Evolutionary conservation across 2,888 invertebrate species (phyloP).

Genomic region (Leucoptera coffeella): DNA sequence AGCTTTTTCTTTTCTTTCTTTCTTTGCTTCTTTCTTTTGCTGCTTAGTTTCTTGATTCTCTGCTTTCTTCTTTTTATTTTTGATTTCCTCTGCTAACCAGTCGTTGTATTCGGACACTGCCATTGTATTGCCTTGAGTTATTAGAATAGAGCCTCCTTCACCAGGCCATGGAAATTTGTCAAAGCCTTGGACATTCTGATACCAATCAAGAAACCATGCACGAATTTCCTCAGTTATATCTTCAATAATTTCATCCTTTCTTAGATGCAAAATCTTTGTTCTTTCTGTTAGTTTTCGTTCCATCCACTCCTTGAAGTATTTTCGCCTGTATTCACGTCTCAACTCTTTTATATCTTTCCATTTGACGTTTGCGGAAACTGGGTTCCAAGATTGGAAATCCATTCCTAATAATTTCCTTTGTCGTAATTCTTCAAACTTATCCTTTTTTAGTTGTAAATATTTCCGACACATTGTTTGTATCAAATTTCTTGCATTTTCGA

Average conservation of each 20-base stretch:
- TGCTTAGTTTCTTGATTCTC: slow-evolving; percentile 26
- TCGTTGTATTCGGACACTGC: slow-evolving; percentile 54
- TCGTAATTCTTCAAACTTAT: slow-evolving; percentile 23
- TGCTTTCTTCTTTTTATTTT: slow-evolving; percentile 24
- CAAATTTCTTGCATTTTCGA: slow-evolving; percentile 16
- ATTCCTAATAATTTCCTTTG: slow-evolving; percentile 48
- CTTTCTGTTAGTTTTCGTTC: slow-evolving; percentile 40
- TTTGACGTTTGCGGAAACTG: slow-evolving; percentile 32
- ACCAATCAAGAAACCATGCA: slow-evolving; percentile 67
- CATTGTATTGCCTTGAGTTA: slow-evolving; percentile 53
- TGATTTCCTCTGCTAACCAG: slow-evolving; percentile 22
- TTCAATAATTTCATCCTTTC: slow-evolving; percentile 60
- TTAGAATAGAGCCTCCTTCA: slow-evolving; percentile 62
- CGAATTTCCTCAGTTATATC: slow-evolving; percentile 70
- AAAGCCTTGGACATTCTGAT: slow-evolving; percentile 49
- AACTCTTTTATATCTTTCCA: slow-evolving; percentile 35
- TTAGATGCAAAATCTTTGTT: slow-evolving; percentile 33
- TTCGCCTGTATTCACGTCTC: slow-evolving; percentile 33
- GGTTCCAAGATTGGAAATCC: slow-evolving; percentile 43
- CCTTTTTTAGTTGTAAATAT: slow-evolving; percentile 27
- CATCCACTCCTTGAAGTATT: slow-evolving; percentile 34
- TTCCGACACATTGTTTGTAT: slow-evolving; percentile 30
- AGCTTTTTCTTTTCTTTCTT: slow-evolving; percentile 28
- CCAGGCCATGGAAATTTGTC: slow-evolving; percentile 68
- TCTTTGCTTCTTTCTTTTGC: slow-evolving; percentile 37